Percentiles rank a stretch among this genome's conserved stretches.
Evolutionary conservation across 2,888 invertebrate species (phyloP).

Genomic region (Teleogryllus oceanicus): DNA sequence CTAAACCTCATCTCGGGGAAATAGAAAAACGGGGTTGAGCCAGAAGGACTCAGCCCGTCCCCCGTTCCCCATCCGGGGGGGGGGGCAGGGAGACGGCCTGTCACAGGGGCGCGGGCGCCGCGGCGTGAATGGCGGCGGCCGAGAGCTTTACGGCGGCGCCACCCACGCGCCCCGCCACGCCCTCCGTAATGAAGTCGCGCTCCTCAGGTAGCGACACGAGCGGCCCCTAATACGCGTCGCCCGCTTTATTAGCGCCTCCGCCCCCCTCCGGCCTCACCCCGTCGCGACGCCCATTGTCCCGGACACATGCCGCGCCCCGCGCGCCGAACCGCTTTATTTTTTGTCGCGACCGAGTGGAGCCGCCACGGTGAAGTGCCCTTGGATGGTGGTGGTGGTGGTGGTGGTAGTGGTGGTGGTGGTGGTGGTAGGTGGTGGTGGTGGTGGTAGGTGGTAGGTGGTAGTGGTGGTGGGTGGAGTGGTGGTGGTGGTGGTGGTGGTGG

Average conservation of each 20-base stretch:
- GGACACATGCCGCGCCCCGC: background rate
- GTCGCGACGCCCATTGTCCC: background rate
- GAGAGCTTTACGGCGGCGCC: background rate
- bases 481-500: too few species aligned
- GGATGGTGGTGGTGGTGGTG: background rate
- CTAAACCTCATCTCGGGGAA: too few species aligned
- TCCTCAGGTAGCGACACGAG: slow-evolving; percentile 6
- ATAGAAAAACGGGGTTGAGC: too few species aligned
- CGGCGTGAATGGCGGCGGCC: background rate
- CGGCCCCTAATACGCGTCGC: slow-evolving; percentile 18
- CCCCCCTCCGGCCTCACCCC: background rate
- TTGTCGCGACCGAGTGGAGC: background rate
- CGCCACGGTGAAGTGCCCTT: too few species aligned
- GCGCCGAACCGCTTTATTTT: background rate
- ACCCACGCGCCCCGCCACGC: background rate
- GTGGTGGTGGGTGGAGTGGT: too few species aligned
- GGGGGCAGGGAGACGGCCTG: too few species aligned
- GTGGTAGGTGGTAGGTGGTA: background rate
- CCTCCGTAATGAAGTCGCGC: slow-evolving; percentile 3
- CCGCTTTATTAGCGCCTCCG: slow-evolving; percentile 7
- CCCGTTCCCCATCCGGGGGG: too few species aligned
- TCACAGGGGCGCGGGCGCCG: too few species aligned
- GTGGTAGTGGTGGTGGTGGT: background rate
- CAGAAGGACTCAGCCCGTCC: too few species aligned
- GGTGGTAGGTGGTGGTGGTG: background rate